Evolutionary conservation across 2,888 invertebrate species (phyloP).

Genomic region (Diarsia rubi): DNA sequence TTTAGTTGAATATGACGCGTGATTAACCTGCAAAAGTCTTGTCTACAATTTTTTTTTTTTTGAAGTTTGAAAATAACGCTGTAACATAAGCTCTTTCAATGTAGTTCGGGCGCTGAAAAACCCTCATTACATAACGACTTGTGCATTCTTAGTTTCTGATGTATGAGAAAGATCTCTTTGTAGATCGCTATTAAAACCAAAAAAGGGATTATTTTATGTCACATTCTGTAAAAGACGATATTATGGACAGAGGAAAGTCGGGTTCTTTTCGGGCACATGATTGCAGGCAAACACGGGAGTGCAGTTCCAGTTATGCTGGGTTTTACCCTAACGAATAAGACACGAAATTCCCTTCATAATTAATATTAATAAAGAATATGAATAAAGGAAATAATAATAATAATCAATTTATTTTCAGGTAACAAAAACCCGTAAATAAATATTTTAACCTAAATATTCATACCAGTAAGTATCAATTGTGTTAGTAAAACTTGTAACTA

Average conservation of each 20-base stretch:
- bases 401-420: no score
- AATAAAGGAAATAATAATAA: no score
- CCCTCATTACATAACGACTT: background rate
- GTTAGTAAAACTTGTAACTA: no score
- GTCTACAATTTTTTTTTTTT: background rate
- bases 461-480: no score
- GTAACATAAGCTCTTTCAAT: background rate
- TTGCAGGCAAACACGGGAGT: background rate
- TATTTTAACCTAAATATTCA: no score
- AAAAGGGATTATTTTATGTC: background rate
- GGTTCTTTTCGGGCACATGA: background rate
- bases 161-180: background rate
- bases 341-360: background rate
- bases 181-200: background rate
- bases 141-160: background rate
- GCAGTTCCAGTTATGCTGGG: background rate
- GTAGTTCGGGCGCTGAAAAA: background rate
- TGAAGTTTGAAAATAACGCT: background rate
- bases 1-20: background rate
- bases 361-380: no score
- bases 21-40: background rate
- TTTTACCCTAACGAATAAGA: background rate
- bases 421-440: no score
- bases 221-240: background rate
- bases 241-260: background rate